These are phyloP conservation scores for Charadrius vociferus DNA, from an alignment of 2,113 vertebrate species.

Conservation along the genomic window DNA sequence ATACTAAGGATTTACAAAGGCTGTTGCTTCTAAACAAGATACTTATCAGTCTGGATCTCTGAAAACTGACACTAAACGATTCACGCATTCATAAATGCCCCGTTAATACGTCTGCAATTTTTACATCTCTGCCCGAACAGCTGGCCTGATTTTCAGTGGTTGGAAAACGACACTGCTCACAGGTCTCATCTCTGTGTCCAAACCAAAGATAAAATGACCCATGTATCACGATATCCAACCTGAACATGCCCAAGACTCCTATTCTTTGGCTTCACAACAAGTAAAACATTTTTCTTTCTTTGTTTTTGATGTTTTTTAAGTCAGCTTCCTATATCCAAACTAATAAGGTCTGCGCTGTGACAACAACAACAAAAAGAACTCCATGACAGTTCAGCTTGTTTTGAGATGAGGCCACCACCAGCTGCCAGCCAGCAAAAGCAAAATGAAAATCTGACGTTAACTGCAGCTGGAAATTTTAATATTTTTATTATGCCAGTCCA, in stretches of 20 bases:
- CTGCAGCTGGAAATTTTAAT: conserved; percentile 23
- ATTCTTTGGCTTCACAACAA: neutral
- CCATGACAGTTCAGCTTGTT: neutral
- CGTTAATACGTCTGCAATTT: neutral
- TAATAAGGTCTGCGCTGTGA: neutral
- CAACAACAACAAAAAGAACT: neutral
- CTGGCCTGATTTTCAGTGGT: neutral
- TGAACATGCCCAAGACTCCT: neutral
- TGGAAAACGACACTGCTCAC: neutral
- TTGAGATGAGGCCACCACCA: neutral
- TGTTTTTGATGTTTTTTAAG: neutral
- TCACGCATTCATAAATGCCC: neutral
- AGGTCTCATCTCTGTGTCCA: neutral
- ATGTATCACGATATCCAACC: neutral
- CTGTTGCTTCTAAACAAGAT: neutral
- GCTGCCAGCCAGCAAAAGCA: neutral
- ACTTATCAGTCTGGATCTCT: neutral
- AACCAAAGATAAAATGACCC: neutral
- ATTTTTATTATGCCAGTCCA: neutral
- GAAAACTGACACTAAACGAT: neutral
- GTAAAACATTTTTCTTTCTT: neutral
- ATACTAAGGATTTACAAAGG: neutral
- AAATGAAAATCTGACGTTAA: neutral
- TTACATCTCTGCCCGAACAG: neutral
- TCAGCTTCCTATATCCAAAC: neutral